Base-by-base conservation (phyloP, 2,888 invertebrate species). In the Tipula helvola region DNA sequence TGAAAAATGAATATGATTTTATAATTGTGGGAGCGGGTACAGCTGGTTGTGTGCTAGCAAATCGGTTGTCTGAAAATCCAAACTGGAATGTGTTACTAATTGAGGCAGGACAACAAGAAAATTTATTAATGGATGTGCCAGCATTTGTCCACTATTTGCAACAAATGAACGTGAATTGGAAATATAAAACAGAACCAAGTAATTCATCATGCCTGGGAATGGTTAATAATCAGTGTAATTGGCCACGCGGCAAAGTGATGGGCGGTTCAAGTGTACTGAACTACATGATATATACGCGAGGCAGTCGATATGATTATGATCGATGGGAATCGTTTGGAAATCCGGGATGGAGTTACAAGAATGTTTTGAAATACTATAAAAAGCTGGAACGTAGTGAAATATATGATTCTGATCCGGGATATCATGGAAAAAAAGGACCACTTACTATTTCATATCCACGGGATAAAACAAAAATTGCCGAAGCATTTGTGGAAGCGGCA, bases 231-330 rank as follows among this genome's bases (percentile, higher is more conserved):
- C 94, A 94, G 87, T 96, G 96, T 90, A 94, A 95, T 88, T 96
- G 95, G 95, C 96, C 96, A 0, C 92, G 95, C 87, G 97, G 97
- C 3, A 96, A 95, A 90, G 95, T 96, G 0, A 93, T 97, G 89
- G 97, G 97, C 5, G 97, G 97, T 1, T 95, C 95, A 8, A 95
- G 95, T 88, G 94, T 95, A 0, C 92, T 97, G 10, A 97, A 97
- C 90, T 95, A 95, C 89, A 96, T 97, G 96, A 94, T 95, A 89
- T 96, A 95, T 89, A 95, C 95, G 0, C 92, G 96, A 88, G 96
- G 96, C 12, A 93, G 94, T 88, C 92, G 93, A 0, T 91, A 92
- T 3, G 97, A 97, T 89, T 97, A 95, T 90, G 95, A 97, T 89
- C 91, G 92, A 4, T 97, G 97, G 97, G 93, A 94, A 13, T 92